Evolutionary conservation across 1,140 invertebrate genomes (phyloP).

Genomic region (Anastrepha obliqua): DNA sequence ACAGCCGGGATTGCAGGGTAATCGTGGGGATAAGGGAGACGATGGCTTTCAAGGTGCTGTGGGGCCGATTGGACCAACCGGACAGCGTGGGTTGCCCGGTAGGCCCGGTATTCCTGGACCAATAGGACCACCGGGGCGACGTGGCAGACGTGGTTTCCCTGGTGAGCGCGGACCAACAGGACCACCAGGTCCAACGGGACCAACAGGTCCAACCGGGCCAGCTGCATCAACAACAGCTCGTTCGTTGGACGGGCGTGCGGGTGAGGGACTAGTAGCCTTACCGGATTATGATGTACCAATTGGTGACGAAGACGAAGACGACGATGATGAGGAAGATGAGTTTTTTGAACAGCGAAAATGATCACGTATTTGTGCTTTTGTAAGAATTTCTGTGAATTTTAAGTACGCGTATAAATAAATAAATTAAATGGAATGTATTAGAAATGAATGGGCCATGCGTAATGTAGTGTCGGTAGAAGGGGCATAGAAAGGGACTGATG

Average conservation of each 20-base stretch:
- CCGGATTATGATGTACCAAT: slow-evolving; percentile 25
- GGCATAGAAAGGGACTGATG: too few relatives aligned
- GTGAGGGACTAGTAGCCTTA: neutral
- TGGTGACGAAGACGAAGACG: neutral
- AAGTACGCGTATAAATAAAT: too few relatives aligned
- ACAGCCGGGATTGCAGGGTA: slow-evolving; percentile 24
- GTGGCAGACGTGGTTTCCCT: slow-evolving; percentile 53
- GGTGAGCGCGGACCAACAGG: slow-evolving; percentile 57
- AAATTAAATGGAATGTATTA: too few relatives aligned
- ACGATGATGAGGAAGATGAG: slow-evolving; percentile 29
- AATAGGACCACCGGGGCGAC: slow-evolving; percentile 55
- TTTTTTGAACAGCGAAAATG: neutral
- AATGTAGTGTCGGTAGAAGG: too few relatives aligned
- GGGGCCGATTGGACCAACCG: slow-evolving; percentile 52
- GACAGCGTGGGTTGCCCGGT: slow-evolving; percentile 55
- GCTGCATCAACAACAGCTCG: slow-evolving; percentile 11
- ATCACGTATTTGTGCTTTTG: neutral
- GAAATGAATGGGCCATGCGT: too few relatives aligned
- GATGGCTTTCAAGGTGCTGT: slow-evolving; percentile 38
- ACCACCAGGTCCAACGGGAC: slow-evolving; percentile 55
- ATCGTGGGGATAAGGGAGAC: slow-evolving; percentile 48
- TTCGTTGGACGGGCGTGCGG: neutral
- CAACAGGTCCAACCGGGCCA: slow-evolving; percentile 56
- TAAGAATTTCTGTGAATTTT: neutral
- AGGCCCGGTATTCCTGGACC: slow-evolving; percentile 48